A percentile compares a stretch with the other conserved stretches of the same genome.
phyloP scores from a whole-genome alignment of 2,797 vertebrate genomes.

The Siniperca obscura region DNA sequence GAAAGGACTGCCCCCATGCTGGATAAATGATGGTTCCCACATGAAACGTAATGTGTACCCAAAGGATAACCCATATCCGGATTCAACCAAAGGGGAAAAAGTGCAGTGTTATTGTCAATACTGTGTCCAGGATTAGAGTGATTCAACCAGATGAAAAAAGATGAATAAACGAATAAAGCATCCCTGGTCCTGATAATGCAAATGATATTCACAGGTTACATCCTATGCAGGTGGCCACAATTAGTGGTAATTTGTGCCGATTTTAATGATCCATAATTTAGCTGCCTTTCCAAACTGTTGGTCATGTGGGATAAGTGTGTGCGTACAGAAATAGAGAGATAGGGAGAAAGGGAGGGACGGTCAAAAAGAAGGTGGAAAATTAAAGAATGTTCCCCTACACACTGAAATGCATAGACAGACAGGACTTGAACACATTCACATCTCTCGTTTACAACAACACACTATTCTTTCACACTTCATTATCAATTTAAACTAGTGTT shows the following conservation, averaged over 20 bases:
- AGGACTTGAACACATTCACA: background rate
- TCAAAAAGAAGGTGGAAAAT: conserved; percentile 12
- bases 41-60: background rate
- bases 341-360: background rate
- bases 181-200: conserved; percentile 74
- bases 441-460: background rate
- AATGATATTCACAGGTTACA: conserved; percentile 85
- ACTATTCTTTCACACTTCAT: background rate
- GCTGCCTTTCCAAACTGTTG: conserved; percentile 70
- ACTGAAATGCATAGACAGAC: conserved; percentile 1
- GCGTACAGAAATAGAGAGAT: conserved; percentile 2
- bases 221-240: conserved; percentile 88
- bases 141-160: conserved; percentile 35
- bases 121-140: conserved; percentile 33
- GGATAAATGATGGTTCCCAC: conserved; percentile 5
- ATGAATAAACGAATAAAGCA: conserved; percentile 61
- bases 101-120: conserved; percentile 18
- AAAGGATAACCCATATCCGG: conserved; percentile 12
- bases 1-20: background rate
- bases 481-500: background rate
- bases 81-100: conserved; percentile 17
- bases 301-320: conserved; percentile 57
- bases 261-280: conserved; percentile 89
- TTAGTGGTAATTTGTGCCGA: conserved; percentile 86
- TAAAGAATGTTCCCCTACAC: conserved; percentile 6